Evolutionary conservation across 1,140 invertebrate genomes (phyloP).

Genomic region (Diachasmimorpha longicaudata): DNA sequence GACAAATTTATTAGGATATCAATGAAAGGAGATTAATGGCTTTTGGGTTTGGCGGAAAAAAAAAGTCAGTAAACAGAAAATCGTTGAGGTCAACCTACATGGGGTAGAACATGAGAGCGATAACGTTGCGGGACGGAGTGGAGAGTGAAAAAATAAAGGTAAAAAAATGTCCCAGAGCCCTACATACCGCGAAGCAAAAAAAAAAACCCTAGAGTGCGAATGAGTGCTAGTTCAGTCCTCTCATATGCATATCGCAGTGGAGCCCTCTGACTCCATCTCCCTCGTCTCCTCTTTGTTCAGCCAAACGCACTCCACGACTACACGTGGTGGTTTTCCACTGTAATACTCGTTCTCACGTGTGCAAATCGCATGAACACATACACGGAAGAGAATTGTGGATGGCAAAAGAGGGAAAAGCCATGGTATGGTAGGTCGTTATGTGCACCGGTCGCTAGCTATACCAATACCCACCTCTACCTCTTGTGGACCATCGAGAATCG

Average conservation of each 20-base stretch:
- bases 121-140: constrained; percentile 12
- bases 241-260: background rate
- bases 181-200: constrained; percentile 42
- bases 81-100: constrained; percentile 24
- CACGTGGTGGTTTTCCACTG: constrained; percentile 47
- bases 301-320: constrained; percentile 36
- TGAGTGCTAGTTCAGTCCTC: constrained; percentile 20
- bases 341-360: constrained; percentile 33
- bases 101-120: constrained; percentile 25
- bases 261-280: constrained; percentile 10
- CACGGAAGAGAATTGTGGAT: background rate
- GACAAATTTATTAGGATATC: background rate
- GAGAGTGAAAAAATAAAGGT: background rate
- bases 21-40: constrained; percentile 15
- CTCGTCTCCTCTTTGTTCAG: background rate
- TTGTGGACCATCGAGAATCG: constrained; percentile 36
- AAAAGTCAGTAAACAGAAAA: constrained; percentile 3
- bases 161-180: constrained; percentile 55
- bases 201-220: background rate
- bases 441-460: constrained; percentile 60
- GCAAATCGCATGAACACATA: constrained; percentile 17
- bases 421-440: constrained; percentile 51
- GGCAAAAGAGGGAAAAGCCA: background rate
- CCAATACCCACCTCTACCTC: background rate
- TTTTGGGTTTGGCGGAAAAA: constrained; percentile 2